Conservation (phyloP, 2,797 vertebrate genomes). For the Centroberyx gerrardi region DNA sequence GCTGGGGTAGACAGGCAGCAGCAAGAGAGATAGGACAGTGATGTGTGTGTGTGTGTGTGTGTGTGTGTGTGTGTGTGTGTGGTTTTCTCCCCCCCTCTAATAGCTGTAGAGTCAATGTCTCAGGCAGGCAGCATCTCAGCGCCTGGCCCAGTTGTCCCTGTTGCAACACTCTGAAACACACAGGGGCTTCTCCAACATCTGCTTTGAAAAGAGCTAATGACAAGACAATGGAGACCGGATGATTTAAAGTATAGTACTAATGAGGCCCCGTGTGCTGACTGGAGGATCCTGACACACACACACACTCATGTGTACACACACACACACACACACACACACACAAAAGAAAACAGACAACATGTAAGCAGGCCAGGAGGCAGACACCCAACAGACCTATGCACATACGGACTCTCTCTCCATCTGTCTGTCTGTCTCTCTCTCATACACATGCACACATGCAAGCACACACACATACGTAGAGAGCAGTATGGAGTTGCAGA, state of each 20-base stretch:
- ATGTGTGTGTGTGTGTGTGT: constrained; percentile 48
- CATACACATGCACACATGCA: background rate
- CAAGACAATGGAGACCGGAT: constrained; percentile 83
- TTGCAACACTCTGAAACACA: constrained; percentile 82
- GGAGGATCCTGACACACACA: constrained; percentile 73
- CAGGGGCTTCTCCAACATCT: constrained; percentile 83
- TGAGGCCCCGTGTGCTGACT: constrained; percentile 84
- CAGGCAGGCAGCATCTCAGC: constrained; percentile 62
- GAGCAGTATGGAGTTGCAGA: constrained; percentile 9
- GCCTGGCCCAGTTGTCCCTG: constrained; percentile 74
- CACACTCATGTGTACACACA: constrained; percentile 12
- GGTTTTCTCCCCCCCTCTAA: constrained; percentile 46
- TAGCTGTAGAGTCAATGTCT: constrained; percentile 66
- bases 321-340: constrained; percentile 24
- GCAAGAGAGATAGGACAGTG: constrained; percentile 68
- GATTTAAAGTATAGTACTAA: constrained; percentile 83
- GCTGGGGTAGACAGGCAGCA: constrained; percentile 73
- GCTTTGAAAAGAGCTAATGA: constrained; percentile 88
- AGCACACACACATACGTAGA: constrained; percentile 24
- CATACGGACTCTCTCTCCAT: constrained; percentile 49
- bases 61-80: constrained; percentile 12
- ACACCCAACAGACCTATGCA: constrained; percentile 57
- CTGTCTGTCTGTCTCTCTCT: constrained; percentile 35
- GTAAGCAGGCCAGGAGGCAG: constrained; percentile 60
- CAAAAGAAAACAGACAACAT: constrained; percentile 67